A percentile compares a stretch with the other conserved stretches of the same genome.
Evolutionary conservation across 2,797 vertebrate genomes (phyloP).

Genomic region (Sebastes steindachneri): DNA sequence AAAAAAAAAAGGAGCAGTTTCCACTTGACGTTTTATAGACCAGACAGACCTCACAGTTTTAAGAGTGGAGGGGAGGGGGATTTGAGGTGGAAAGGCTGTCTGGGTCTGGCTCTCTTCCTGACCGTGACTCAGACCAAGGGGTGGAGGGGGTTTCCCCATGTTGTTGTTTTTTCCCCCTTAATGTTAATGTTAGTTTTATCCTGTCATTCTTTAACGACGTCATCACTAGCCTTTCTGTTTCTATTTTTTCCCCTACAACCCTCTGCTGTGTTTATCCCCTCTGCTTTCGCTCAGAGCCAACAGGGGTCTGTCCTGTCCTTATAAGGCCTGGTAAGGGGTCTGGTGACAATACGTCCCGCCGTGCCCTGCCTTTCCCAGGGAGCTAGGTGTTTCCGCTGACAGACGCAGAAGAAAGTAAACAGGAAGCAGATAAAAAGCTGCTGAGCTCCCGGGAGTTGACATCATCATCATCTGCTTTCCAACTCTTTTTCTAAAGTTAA

Average conservation of each 20-base stretch:
- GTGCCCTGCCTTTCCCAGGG: constrained; percentile 43
- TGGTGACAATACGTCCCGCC: constrained; percentile 62
- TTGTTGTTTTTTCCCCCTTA: constrained; percentile 11
- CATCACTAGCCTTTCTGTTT: constrained; percentile 8
- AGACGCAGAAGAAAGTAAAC: constrained; percentile 68
- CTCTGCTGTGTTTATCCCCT: neutral
- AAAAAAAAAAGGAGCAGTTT: constrained; percentile 17
- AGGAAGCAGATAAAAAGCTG: constrained; percentile 70
- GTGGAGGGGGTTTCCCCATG: constrained; percentile 30
- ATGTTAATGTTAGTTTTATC: constrained; percentile 26
- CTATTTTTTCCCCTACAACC: neutral
- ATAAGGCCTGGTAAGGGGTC: constrained; percentile 60
- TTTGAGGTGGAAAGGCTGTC: constrained; percentile 55
- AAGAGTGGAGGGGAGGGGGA: constrained; percentile 31
- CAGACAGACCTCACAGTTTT: constrained; percentile 38
- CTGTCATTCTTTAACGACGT: constrained; percentile 45
- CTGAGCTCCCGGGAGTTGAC: constrained; percentile 40
- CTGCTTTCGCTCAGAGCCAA: constrained; percentile 24
- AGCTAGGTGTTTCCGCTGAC: constrained; percentile 70
- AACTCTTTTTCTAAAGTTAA: constrained; percentile 5
- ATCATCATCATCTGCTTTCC: constrained; percentile 58
- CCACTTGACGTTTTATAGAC: constrained; percentile 34
- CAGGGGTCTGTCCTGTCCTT: constrained; percentile 69
- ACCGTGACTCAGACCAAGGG: constrained; percentile 52
- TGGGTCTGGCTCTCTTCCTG: constrained; percentile 75